Evolutionary conservation across 2,888 invertebrate genomes (phyloP), one percentile per base, ranked within the genome.

Genomic region (Julus scanicus): DNA sequence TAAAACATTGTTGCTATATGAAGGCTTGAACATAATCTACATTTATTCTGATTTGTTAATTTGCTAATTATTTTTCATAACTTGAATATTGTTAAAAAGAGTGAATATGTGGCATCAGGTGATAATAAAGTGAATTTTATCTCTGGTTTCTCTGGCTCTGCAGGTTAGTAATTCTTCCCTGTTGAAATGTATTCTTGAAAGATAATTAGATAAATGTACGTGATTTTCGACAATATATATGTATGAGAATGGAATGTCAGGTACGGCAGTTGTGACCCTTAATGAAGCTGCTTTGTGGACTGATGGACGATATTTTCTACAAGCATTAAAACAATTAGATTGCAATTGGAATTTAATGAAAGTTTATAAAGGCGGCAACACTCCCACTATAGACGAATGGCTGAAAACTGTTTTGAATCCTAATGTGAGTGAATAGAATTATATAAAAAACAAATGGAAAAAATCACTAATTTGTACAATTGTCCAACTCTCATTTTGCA

Each of bases 81-180:
- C 80, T 8, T 39, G 37, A 44, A 4, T 84, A n/a, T 85, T 85
- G 39, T 85, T 92, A 63, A 93, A 37, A 37, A 96, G 95, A 97
- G 97, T 89, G 99, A 99, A 92, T 99, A 99, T 92, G 94, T 98
- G 90, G 95, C 97, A 0, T 94, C 95, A 0, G 95, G 95, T 91
- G 99, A 99, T 92, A 95, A 96, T 88, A 94, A 98, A 1, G 93
- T 98, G 20, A 94, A 95, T 13, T 99, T 95, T 93, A 94, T 99
- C 3, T 95, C 96, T 0, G 97, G 97, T 0, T 99, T 99, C 92
- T 95, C 95, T 13, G 99, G 98, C 0, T 97, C 97, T 0, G 95
- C 96, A 13, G 99, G 93, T 91, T 40, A 13, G 80, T 37, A 37
- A 37, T 37, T 80, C 37, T n/a, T 3, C 5, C 9, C 6, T 29